These are phyloP conservation scores for Microctonus hyperodae DNA, from an alignment of 2,888 invertebrate genomes.

Conservation along the genomic window DNA sequence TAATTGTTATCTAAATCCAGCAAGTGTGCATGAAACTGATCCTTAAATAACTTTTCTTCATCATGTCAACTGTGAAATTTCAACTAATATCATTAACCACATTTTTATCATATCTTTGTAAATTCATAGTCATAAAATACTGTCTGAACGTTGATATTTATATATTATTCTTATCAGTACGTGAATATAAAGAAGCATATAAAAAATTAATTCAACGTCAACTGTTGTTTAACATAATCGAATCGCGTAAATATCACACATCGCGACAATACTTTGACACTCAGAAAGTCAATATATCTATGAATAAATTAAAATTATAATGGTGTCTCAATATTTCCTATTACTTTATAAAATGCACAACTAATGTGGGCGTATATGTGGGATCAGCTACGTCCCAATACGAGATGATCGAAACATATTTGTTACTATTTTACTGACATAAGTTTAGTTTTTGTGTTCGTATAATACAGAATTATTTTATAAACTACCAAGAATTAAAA, in stretches of 20 bases:
- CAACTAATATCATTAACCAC: too few species aligned
- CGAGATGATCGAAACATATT: neutral
- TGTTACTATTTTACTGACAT: slow-evolving; percentile 8
- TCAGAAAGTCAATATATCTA: slow-evolving; percentile 13
- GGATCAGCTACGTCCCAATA: slow-evolving; percentile 18
- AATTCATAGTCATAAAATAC: too few species aligned
- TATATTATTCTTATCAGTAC: too few species aligned
- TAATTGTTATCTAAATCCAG: too few species aligned
- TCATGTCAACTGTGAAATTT: too few species aligned
- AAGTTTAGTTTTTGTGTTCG: slow-evolving; percentile 3
- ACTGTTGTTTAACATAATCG: neutral
- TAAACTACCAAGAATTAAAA: slow-evolving; percentile 19
- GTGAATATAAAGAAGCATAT: neutral
- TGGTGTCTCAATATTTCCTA: slow-evolving; percentile 35
- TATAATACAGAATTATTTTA: neutral
- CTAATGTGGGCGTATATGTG: slow-evolving; percentile 39
- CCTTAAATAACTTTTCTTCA: too few species aligned
- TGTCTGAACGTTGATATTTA: too few species aligned
- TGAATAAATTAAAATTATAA: slow-evolving; percentile 34
- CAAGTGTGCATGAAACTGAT: too few species aligned
- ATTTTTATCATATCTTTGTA: too few species aligned
- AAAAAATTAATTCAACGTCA: neutral
- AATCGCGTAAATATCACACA: neutral
- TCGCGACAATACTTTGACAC: neutral
- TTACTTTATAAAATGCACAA: slow-evolving; percentile 20